These are phyloP conservation scores for Meteorus colon DNA, from an alignment of 2,888 invertebrate genomes.

Conservation along the genomic window DNA sequence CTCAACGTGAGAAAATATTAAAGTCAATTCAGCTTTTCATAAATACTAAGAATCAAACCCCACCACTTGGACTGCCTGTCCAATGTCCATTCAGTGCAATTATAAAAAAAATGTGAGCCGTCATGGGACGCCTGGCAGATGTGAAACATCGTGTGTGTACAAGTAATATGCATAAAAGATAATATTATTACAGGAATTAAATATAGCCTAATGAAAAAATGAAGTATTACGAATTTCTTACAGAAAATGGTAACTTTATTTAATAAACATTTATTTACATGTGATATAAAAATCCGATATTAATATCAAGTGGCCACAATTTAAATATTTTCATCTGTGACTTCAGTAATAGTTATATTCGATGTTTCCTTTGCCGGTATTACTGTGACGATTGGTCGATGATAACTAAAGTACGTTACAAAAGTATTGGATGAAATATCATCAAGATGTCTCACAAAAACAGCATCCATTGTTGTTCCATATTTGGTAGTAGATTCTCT, in stretches of 20 bases:
- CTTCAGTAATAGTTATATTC: slow-evolving; percentile 1
- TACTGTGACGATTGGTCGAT: slow-evolving; percentile 4
- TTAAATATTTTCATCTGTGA: background rate
- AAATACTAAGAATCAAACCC: too few species aligned
- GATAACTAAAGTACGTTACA: background rate
- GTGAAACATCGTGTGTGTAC: background rate
- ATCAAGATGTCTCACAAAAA: slow-evolving; percentile 10
- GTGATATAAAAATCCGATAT: background rate
- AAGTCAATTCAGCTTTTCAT: too few species aligned
- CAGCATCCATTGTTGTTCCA: slow-evolving; percentile 17
- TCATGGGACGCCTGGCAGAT: background rate
- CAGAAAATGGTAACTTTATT: background rate
- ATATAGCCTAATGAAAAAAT: background rate
- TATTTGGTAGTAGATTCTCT: background rate
- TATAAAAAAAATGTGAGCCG: background rate
- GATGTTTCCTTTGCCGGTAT: background rate
- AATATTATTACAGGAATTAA: background rate
- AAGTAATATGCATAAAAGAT: background rate
- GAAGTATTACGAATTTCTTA: background rate
- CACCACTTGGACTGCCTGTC: too few species aligned
- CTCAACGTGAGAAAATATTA: too few species aligned
- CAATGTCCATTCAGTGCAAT: too few species aligned
- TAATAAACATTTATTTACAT: background rate
- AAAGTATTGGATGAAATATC: background rate
- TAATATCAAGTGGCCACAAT: background rate